Evolutionary conservation across 2,113 vertebrate genomes (phyloP).

Genomic region (Myrmecophaga tridactyla): DNA sequence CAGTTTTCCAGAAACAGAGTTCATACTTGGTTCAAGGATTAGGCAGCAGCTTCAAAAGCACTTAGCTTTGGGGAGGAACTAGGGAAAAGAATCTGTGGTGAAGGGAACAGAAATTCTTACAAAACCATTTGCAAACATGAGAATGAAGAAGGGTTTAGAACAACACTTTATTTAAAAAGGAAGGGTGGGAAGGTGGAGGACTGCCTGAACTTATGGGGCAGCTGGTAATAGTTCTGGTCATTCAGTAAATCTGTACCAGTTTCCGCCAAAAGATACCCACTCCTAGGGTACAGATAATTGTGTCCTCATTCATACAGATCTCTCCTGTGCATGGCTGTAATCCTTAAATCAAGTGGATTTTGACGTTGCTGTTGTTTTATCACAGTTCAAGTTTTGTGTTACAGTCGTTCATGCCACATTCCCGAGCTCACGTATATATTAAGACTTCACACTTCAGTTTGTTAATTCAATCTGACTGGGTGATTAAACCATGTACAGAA

Average conservation of each 20-base stretch:
- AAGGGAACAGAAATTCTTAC: too few species aligned
- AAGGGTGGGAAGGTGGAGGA: neutral
- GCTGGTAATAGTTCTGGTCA: accelerated
- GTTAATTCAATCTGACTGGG: neutral
- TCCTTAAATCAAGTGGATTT: too few species aligned
- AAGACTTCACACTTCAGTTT: neutral
- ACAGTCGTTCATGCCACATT: conserved; percentile 17
- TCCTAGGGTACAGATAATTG: accelerated
- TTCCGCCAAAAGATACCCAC: accelerated
- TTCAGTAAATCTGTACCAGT: accelerated
- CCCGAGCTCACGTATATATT: neutral
- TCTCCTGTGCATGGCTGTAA: accelerated
- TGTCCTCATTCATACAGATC: neutral
- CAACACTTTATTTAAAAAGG: neutral
- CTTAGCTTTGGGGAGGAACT: neutral
- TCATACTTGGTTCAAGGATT: accelerated
- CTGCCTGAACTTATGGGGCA: neutral
- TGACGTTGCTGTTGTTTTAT: neutral
- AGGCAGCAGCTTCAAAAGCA: neutral
- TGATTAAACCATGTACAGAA: neutral
- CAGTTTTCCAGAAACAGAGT: too few species aligned
- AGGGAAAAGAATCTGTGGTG: accelerated
- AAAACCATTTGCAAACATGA: too few species aligned
- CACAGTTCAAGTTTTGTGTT: neutral
- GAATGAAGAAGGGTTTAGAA: neutral